Conservation (phyloP, 1,140 invertebrate species). For the Drosophila mojavensis region DNA sequence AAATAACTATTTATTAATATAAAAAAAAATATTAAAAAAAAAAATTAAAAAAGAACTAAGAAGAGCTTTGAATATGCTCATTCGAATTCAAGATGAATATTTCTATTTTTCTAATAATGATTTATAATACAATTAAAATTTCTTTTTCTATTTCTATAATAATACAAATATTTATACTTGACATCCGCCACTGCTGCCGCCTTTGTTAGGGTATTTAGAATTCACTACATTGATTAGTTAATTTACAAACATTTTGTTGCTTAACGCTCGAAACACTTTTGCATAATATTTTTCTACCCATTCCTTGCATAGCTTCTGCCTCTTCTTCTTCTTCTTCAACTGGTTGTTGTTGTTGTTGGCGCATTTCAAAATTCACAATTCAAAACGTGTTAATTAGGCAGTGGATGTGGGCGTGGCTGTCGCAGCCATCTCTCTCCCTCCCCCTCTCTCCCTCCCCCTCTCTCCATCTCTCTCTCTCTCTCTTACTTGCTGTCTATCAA, state of each 20-base stretch:
- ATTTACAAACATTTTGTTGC: slow-evolving; percentile 34
- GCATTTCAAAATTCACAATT: slow-evolving; percentile 81
- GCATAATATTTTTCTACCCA: slow-evolving; percentile 47
- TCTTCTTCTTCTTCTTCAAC: slow-evolving; percentile 40
- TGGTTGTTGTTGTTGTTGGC: slow-evolving; percentile 26
- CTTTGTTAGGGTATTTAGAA: slow-evolving; percentile 6
- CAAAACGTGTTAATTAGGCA: slow-evolving; percentile 81
- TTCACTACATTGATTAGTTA: background rate
- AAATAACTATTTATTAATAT: too few species aligned
- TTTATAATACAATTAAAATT: too few species aligned
- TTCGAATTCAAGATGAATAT: too few species aligned
- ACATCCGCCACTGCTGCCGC: too few species aligned
- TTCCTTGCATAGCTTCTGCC: background rate
- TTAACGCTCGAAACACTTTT: slow-evolving; percentile 66
- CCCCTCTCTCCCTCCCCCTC: slow-evolving; percentile 16
- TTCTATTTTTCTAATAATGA: too few species aligned
- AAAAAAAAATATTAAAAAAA: too few species aligned
- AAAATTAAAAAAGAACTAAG: too few species aligned
- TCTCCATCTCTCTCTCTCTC: slow-evolving; percentile 3
- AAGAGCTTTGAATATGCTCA: too few species aligned
- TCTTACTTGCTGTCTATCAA: slow-evolving; percentile 31
- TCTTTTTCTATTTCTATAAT: too few species aligned
- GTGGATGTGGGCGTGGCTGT: slow-evolving; percentile 44
- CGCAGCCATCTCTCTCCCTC: slow-evolving; percentile 17
- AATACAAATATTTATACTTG: too few species aligned